Evolutionary conservation across 2,797 vertebrate species (phyloP), one percentile per base, ranked within the genome.

Genomic region (Iguana delicatissima): DNA sequence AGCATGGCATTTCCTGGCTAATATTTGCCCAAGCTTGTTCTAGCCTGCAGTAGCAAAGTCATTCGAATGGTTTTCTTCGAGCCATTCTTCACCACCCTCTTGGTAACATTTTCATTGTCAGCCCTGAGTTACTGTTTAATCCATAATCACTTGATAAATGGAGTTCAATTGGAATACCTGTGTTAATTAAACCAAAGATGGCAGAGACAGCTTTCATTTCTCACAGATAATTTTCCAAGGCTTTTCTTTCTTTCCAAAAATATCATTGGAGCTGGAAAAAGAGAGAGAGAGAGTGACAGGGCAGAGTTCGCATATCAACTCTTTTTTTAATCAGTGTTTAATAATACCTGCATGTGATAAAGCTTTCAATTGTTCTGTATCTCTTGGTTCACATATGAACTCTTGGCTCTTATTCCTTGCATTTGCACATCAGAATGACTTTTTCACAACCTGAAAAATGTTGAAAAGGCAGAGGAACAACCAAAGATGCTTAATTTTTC

Each of bases 61-160:
- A 89, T 82, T 85, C 1, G 3, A 59, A 64, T 85, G 50, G 77
- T 50, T 88, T 79, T 93, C 52, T 91, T 88, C 81, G 1, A 84
- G 81, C 81, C 35, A 16, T 91, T 89, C 90, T 67, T 20, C 42
- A 69, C 72, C 84, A 69, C 0, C 77, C 89, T 89, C 82, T 5
- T 38, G 57, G 35, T n/a, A 90, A 91, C 59, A 29, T 84, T 87
- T 90, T 92, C 55, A 0, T 85, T 92, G 85, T 91, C 92, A 93
- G 14, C 89, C 89, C 29, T 64, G 88, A 94, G 93, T 93, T 96
- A 92, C 89, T 90, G 59, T 94, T 95, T 96, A 96, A 96, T 94
- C 89, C 90, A 80, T 84, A 62, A 92, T 77, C 91, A 79, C 92
- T 94, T 95, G 92, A 95, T 93, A 96, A 96, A 95, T 72, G 91